These are phyloP conservation scores for Cephus cinctus DNA, from an alignment of 1,140 invertebrate species.

Conservation along the genomic window DNA sequence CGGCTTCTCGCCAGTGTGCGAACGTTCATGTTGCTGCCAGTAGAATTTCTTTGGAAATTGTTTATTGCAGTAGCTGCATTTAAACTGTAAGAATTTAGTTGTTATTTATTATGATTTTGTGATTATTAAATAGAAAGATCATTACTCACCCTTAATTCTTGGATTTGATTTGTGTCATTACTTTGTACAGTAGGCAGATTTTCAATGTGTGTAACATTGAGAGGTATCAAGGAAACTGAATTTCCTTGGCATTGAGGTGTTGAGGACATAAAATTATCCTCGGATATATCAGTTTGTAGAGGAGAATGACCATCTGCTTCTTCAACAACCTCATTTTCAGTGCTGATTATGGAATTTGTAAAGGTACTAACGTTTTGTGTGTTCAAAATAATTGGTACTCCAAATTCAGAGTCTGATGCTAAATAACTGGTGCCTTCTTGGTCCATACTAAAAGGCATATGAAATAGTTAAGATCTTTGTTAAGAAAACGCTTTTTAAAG, in stretches of 20 bases:
- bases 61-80: conserved; percentile 56
- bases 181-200: conserved; percentile 25
- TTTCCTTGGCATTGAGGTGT: no score
- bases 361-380: conserved; percentile 44
- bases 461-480: not conserved
- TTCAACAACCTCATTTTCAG: conserved; percentile 20
- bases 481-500: no score
- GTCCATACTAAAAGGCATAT: conserved; percentile 40
- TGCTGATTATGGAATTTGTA: conserved; percentile 29
- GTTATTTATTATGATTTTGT: not conserved
- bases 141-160: conserved; percentile 46
- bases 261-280: conserved; percentile 16
- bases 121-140: not conserved
- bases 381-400: conserved; percentile 48
- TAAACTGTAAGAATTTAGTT: conserved; percentile 40
- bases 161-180: conserved; percentile 27
- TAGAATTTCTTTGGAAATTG: conserved; percentile 60
- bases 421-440: conserved; percentile 47
- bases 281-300: conserved; percentile 29
- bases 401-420: conserved; percentile 43
- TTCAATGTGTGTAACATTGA: no score
- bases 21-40: conserved; percentile 58
- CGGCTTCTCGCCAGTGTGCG: conserved; percentile 64
- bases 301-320: conserved; percentile 29
- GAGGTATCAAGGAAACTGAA: no score